Percentiles rank a stretch among this genome's conserved stretches.
Evolutionary conservation across 2,113 vertebrate species (phyloP).

Genomic region (Pongo abelii): DNA sequence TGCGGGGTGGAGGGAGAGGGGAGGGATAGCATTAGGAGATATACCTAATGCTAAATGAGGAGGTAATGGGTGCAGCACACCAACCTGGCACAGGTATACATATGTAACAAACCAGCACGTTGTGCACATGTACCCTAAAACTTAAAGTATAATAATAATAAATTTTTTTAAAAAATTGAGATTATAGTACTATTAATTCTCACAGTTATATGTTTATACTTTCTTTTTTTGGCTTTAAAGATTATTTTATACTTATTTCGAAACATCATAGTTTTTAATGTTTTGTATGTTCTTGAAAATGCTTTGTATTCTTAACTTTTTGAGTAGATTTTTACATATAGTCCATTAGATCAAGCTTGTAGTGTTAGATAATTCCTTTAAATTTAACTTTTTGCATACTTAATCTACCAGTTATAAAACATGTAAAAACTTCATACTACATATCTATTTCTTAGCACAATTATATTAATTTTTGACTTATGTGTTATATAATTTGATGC

Average conservation of each 20-base stretch:
- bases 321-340: not conserved
- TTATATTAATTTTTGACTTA: not conserved
- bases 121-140: no score
- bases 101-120: no score
- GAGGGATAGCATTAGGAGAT: no score
- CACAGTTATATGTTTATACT: not conserved
- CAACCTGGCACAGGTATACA: no score
- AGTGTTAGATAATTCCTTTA: not conserved
- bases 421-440: not conserved
- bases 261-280: not conserved
- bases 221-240: not conserved
- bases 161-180: not conserved
- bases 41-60: no score
- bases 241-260: not conserved
- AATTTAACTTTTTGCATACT: not conserved
- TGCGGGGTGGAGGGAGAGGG: no score
- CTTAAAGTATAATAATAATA: no score
- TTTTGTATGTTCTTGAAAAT: not conserved
- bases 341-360: not conserved
- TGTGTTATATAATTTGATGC: not conserved
- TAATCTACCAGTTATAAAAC: not conserved
- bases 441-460: not conserved
- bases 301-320: not conserved
- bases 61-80: no score
- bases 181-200: not conserved